Evolutionary conservation across 53 echinoderm and acorn worm species (phyloP), one percentile per base, ranked within the genome.

Genomic region (Actinopyga echinites): DNA sequence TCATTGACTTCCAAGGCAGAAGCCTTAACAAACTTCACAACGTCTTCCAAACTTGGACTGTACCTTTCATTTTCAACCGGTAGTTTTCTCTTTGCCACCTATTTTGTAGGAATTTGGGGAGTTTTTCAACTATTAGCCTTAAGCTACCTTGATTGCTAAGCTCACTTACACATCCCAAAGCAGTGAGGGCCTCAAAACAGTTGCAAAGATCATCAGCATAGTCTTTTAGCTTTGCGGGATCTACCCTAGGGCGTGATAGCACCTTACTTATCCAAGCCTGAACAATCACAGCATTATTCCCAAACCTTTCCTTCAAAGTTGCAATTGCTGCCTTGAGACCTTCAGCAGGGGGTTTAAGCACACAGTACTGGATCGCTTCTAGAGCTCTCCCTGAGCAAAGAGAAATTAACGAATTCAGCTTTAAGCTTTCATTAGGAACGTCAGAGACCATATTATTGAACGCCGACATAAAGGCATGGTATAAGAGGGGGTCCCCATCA

Each of bases 281-380:
- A 25, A 61, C 62, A 61, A 6, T 61, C 8, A 61, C 74, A 32
- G 79, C 85, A 60, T 31, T 85, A 71, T 78, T 85, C n/a, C 49
- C 49, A 49, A 49, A 49, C 55, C 84, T 88, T 52, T 77, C 64
- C 57, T 83, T 88, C 74, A 88, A 49, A 0, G 83, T 88, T 54
- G 64, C 45, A 20, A 65, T 25, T 32, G 84, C 83, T 77, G 88
- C 83, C 4, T 61, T n/a, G 40, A 83, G 34, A 30, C 77, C 83
- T 49, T 83, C 84, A 35, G 64, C 64, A 29, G 84, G 63, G 37
- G 75, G 64, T 53, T 84, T 83, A 61, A 88, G 52, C 59, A 88
- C 79, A 65, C 84, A 88, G 57, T 84, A 75, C 30, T 88, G 83
- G 17, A 77, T 83, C 31, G 79, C 37, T 55, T 83, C 88, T n/a